These are phyloP conservation scores for Gyrodactylus salaris DNA, from an alignment of 1,140 invertebrate species.

Conservation along the genomic window DNA sequence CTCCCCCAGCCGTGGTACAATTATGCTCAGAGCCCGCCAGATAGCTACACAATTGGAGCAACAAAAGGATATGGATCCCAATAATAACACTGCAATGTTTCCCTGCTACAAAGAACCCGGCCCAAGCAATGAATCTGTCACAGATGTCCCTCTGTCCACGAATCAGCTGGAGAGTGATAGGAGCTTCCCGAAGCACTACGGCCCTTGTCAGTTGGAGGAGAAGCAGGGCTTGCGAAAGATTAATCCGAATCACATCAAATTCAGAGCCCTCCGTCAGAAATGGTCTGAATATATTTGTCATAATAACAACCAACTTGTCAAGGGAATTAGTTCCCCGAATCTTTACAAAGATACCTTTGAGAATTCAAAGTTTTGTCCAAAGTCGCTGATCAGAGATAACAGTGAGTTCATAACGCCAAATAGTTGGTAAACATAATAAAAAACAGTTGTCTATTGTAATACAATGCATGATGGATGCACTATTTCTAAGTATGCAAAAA, in stretches of 20 bases:
- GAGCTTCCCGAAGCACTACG: neutral
- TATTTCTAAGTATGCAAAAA: too few species aligned
- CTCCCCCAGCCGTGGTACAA: neutral
- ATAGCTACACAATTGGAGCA: neutral
- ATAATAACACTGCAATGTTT: too few species aligned
- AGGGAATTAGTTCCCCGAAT: neutral
- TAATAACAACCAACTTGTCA: too few species aligned
- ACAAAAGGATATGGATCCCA: neutral
- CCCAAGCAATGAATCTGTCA: neutral
- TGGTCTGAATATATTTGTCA: neutral
- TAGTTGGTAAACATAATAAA: too few species aligned
- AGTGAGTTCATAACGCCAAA: neutral
- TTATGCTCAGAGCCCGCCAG: neutral
- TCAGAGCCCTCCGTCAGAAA: neutral
- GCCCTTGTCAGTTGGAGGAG: neutral
- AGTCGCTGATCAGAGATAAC: neutral
- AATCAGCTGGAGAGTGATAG: neutral
- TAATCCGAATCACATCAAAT: neutral
- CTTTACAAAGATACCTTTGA: neutral
- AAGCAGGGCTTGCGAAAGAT: neutral
- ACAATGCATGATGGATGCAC: too few species aligned
- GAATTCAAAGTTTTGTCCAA: neutral
- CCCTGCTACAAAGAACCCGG: too few species aligned
- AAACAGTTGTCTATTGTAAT: too few species aligned
- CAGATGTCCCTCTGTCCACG: neutral